Percentiles rank a stretch among this genome's conserved stretches.
Evolutionary conservation across 2,888 invertebrate genomes (phyloP).

Genomic region (Sarcophaga rosellei): DNA sequence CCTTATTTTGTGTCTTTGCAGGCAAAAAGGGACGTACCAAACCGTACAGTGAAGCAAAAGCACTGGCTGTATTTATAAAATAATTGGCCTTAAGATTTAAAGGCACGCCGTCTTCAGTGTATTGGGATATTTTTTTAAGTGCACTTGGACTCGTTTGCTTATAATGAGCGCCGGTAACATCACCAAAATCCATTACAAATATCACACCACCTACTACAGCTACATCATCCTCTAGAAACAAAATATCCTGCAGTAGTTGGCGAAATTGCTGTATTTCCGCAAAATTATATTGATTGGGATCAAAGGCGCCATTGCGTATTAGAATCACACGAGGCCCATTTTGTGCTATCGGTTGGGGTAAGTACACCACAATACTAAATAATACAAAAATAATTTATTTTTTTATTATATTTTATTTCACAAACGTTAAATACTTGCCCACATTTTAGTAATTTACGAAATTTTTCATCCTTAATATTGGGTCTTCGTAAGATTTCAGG

Average conservation of each 20-base stretch:
- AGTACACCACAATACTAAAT: slow-evolving; percentile 72
- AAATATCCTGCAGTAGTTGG: slow-evolving; percentile 84
- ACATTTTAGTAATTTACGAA: slow-evolving; percentile 41
- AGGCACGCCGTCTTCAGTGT: slow-evolving; percentile 84
- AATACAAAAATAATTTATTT: not conserved
- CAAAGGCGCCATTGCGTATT: slow-evolving; percentile 81
- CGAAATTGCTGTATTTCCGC: slow-evolving; percentile 83
- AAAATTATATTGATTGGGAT: slow-evolving; percentile 81
- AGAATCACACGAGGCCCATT: slow-evolving; percentile 82
- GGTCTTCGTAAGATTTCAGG: slow-evolving; percentile 46
- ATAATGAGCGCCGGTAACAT: slow-evolving; percentile 82
- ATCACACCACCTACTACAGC: slow-evolving; percentile 82
- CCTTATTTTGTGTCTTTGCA: slow-evolving; percentile 84
- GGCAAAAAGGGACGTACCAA: slow-evolving; percentile 84
- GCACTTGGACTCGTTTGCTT: slow-evolving; percentile 84
- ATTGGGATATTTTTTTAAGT: slow-evolving; percentile 83
- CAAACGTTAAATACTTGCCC: slow-evolving; percentile 23
- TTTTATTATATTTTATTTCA: not conserved
- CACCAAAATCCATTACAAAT: slow-evolving; percentile 83
- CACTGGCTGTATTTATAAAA: slow-evolving; percentile 83
- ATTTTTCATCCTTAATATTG: slow-evolving; percentile 32
- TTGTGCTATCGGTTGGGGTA: slow-evolving; percentile 79
- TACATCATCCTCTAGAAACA: slow-evolving; percentile 85
- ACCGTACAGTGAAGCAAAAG: slow-evolving; percentile 84
- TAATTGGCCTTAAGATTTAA: slow-evolving; percentile 84